phyloP scores from a whole-genome alignment of 2,797 vertebrate species.

The Tangara arthus region DNA sequence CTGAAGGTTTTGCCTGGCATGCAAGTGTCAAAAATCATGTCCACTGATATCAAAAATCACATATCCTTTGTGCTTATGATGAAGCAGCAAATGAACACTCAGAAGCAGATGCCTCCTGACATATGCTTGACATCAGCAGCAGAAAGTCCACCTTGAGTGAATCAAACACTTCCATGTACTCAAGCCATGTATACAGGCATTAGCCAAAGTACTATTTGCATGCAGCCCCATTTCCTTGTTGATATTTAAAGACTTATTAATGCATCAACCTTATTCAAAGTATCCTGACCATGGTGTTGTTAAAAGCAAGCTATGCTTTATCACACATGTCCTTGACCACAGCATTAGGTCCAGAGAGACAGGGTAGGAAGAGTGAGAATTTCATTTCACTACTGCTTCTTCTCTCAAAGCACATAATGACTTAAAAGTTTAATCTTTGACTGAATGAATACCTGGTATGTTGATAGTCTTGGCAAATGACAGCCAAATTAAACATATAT shows the following conservation, averaged over 20 bases:
- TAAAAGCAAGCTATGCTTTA: neutral
- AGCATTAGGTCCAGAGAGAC: neutral
- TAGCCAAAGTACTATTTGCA: neutral
- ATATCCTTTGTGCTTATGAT: neutral
- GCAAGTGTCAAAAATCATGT: neutral
- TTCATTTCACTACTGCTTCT: neutral
- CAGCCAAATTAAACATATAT: slow-evolving; percentile 22
- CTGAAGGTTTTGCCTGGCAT: neutral
- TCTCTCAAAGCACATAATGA: slow-evolving; percentile 4
- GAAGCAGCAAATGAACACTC: neutral
- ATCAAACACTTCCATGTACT: neutral
- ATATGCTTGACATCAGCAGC: neutral
- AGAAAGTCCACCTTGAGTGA: neutral
- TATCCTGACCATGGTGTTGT: neutral
- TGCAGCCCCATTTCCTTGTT: neutral
- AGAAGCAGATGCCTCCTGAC: neutral
- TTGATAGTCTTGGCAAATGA: neutral
- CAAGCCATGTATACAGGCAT: neutral
- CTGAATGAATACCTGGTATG: slow-evolving; percentile 4
- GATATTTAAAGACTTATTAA: neutral
- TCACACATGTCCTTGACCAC: neutral
- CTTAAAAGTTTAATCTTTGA: slow-evolving; percentile 33
- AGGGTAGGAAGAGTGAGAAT: neutral
- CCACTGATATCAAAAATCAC: neutral
- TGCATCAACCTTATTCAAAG: neutral